Conservation (phyloP, 2,888 invertebrate species). For the Cryptosula pallasiana region DNA sequence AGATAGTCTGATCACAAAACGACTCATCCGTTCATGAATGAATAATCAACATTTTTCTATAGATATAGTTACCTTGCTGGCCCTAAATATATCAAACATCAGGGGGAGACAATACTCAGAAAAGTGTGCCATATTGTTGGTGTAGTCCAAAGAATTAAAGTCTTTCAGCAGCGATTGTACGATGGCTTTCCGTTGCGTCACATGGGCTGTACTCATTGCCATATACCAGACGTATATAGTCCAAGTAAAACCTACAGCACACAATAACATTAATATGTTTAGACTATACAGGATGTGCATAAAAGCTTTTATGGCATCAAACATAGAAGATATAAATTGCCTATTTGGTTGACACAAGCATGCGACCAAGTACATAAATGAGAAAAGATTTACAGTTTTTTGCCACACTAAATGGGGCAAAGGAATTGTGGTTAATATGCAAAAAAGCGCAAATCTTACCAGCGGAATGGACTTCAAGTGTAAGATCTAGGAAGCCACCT, state of each 20-base stretch:
- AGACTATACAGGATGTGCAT: too few relatives aligned
- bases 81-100: constrained; percentile 80
- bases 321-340: too few relatives aligned
- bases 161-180: constrained; percentile 84
- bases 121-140: constrained; percentile 63
- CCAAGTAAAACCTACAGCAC: constrained; percentile 68
- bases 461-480: constrained; percentile 75
- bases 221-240: constrained; percentile 88
- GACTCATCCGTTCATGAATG: too few relatives aligned
- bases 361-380: too few relatives aligned
- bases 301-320: too few relatives aligned
- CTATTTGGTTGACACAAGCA: too few relatives aligned
- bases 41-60: neutral
- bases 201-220: constrained; percentile 79
- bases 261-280: too few relatives aligned
- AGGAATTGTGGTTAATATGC: too few relatives aligned
- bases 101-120: constrained; percentile 83
- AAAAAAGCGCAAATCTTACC: constrained; percentile 54
- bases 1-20: too few relatives aligned
- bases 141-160: constrained; percentile 72
- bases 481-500: constrained; percentile 83
- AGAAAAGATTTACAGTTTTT: too few relatives aligned
- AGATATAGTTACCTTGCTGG: constrained; percentile 70
- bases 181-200: constrained; percentile 73
- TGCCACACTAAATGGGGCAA: too few relatives aligned